phyloP scores from a whole-genome alignment of 2,888 invertebrate species.

The Mesopsocus fuscifrons region DNA sequence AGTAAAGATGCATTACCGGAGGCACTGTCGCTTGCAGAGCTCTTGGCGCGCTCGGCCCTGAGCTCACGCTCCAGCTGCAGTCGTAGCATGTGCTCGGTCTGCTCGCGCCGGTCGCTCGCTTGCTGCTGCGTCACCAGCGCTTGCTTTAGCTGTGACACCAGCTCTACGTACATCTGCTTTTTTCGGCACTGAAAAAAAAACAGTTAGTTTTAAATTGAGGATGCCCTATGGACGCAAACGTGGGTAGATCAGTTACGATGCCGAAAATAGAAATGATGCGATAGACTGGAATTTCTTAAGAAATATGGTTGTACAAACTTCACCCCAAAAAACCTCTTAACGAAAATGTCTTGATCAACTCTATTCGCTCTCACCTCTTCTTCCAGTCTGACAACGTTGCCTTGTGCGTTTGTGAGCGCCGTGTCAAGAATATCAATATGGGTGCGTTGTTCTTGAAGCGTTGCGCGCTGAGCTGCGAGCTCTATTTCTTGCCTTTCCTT shows the following conservation, averaged over 20 bases:
- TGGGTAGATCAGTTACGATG: too few relatives aligned
- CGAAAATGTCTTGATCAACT: too few relatives aligned
- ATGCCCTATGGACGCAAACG: too few relatives aligned
- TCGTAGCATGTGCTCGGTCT: constrained; percentile 65
- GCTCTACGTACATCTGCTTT: constrained; percentile 66
- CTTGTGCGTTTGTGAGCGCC: constrained; percentile 77
- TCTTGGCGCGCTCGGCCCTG: constrained; percentile 33
- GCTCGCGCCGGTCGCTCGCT: constrained; percentile 68
- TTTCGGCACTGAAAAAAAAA: constrained; percentile 42
- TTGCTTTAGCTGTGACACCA: constrained; percentile 64
- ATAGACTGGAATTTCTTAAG: too few relatives aligned
- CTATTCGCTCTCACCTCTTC: constrained; percentile 63
- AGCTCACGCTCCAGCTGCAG: constrained; percentile 73
- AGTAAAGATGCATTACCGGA: too few relatives aligned
- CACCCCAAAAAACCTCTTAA: too few relatives aligned
- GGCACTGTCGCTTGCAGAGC: constrained; percentile 24
- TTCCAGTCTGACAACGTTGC: constrained; percentile 69
- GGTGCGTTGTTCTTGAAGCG: constrained; percentile 76
- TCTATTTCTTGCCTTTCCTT: constrained; percentile 86
- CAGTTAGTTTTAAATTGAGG: too few relatives aligned
- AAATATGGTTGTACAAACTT: too few relatives aligned
- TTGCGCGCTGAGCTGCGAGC: constrained; percentile 70
- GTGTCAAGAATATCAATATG: constrained; percentile 86
- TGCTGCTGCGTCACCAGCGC: constrained; percentile 63
- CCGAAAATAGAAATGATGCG: too few relatives aligned